Base-by-base conservation (phyloP, 2,888 invertebrate species). In the Drosophila picticornis region DNA sequence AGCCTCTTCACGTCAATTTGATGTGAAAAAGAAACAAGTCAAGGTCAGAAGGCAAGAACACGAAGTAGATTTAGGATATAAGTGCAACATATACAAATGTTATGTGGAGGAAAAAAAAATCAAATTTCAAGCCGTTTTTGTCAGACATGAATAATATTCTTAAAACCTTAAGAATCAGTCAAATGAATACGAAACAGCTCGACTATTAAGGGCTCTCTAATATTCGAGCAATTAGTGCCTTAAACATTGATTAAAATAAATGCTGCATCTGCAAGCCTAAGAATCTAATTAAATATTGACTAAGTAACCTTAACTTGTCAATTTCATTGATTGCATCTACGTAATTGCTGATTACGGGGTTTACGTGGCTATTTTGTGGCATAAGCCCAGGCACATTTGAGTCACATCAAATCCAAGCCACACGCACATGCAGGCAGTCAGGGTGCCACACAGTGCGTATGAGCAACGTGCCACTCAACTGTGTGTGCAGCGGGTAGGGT, bases 391-490 rank as follows among this genome's bases (percentile, higher is more conserved):
- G 6, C 32, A 19, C 52, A 67, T 66, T 72, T 80, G 50, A 55
- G 40, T 68, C 46, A 72, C 22, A 59, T 51, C 36, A 43, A 57
- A 36, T 22, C 27, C n/a, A 65, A 51, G 11, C 16, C 25, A 22
- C 52, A 43, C 43, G 19, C 55, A 55, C 40, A 48, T 57, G 4
- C 32, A 3, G 19, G 19, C 46, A 29, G 36, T n/a, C 43, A 3
- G n/a, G 19, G 11, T 36, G 48, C n/a, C 62, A 9, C 6, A 67
- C 80, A 27, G 43, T 78, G 76, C 72, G 72, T 80, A 75, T 75
- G 68, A 67, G 76, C 55, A 62, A 66, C 46, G 53, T 61, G 46
- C 34, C 52, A 74, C 29, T 63, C 25, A 78, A 40, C 57, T 46
- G 36, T 27, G 36, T 31, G 9, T 29, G 36, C 46, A 48, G 27